A percentile compares a stretch with the other conserved stretches of the same genome.
Evolutionary conservation across 2,888 invertebrate species (phyloP).

Genomic region (Cerceris rybyensis): DNA sequence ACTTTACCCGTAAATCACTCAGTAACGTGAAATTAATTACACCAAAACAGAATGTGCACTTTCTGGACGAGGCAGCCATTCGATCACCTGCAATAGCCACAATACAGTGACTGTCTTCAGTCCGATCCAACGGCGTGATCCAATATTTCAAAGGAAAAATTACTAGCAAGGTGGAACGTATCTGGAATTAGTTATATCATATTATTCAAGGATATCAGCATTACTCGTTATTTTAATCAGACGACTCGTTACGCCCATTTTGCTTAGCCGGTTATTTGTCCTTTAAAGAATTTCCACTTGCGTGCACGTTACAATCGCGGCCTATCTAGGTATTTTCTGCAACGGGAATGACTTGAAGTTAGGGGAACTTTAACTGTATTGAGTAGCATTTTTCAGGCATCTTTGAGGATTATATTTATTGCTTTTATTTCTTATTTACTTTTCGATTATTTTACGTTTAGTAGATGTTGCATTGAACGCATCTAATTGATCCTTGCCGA

Average conservation of each 20-base stretch:
- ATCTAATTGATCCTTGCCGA: too few species aligned
- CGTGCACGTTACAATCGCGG: not conserved
- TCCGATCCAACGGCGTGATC: conserved; percentile 30
- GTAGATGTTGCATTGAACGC: too few species aligned
- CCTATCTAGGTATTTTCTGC: conserved; percentile 26
- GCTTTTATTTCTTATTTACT: conserved; percentile 24
- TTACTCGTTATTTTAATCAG: not conserved
- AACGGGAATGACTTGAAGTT: conserved; percentile 28
- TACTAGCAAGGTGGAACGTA: conserved; percentile 15
- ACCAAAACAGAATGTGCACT: conserved; percentile 76
- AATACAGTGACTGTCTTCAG: conserved; percentile 69
- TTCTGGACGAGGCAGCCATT: conserved; percentile 73
- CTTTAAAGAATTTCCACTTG: not conserved
- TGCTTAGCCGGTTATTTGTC: not conserved
- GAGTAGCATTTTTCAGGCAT: conserved; percentile 45
- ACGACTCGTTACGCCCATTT: not conserved
- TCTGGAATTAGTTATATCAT: not conserved
- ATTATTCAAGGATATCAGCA: not conserved
- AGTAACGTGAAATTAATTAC: conserved; percentile 76
- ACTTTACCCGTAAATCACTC: conserved; percentile 67
- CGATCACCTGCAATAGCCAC: conserved; percentile 73
- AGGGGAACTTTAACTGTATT: conserved; percentile 32
- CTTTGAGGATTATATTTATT: conserved; percentile 33
- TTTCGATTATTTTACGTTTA: too few species aligned
- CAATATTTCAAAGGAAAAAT: conserved; percentile 48